phyloP scores from a whole-genome alignment of 2,113 vertebrate species.

The Gorsachius goisagi region DNA sequence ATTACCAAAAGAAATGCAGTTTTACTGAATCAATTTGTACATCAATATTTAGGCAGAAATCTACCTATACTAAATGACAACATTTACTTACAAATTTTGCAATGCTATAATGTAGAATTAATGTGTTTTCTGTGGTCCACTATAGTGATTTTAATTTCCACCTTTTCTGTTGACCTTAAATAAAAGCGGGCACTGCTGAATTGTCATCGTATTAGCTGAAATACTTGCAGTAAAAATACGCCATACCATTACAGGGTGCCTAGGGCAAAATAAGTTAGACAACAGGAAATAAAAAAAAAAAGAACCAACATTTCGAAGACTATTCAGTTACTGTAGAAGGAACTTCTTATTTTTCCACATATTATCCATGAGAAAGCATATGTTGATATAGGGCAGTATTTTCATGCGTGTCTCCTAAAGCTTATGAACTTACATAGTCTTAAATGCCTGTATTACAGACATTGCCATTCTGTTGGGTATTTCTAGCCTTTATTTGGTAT shows the following conservation, averaged over 20 bases:
- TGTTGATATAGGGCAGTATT: not conserved
- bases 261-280: not conserved
- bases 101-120: not conserved
- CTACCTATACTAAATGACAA: not conserved
- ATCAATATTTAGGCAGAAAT: not conserved
- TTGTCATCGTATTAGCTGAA: not conserved
- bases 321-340: not conserved
- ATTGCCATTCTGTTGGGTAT: not conserved
- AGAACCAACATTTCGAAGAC: not conserved
- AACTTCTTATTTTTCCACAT: not conserved
- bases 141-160: not conserved
- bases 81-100: not conserved
- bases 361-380: not conserved
- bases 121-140: not conserved
- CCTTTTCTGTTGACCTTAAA: not conserved
- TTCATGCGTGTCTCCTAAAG: not conserved
- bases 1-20: not conserved
- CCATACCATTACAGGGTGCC: not conserved
- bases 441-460: not conserved
- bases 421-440: not conserved
- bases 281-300: not conserved
- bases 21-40: not conserved
- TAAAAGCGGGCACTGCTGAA: not conserved
- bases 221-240: not conserved
- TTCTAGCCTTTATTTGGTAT: not conserved